Evolutionary conservation across 2,888 invertebrate genomes (phyloP), one percentile per base, ranked within the genome.

Genomic region (Scaptomyza flava): DNA sequence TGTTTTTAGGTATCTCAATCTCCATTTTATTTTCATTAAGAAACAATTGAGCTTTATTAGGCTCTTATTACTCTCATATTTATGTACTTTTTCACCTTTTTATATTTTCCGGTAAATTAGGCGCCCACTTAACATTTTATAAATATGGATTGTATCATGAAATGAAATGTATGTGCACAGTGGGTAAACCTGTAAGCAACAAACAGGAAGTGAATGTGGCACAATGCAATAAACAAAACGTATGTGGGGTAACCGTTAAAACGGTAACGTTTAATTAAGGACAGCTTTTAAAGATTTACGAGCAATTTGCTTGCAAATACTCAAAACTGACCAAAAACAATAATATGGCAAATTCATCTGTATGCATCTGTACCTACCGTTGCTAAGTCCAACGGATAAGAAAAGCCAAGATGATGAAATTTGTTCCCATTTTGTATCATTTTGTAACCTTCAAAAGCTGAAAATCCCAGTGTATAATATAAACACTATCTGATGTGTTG

Each of bases 131-230:
- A 41, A 48, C 52, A 65, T 59, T 65, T 58, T 43, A 43, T 43
- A 20, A 4, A 45, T 45, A 36, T 50, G n/a, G 36, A 51, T 64
- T 36, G 51, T 65, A 53, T 46, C 41, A 64, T 14, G n/a, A 30
- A 48, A 14, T 38, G 3, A 3, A 8, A 33, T 38, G 27, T 33
- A 63, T 17, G 33, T 6, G 9, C 20, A 45, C 57, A 60, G 36
- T 52, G 36, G 47, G 30, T 51, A 76, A 74, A 72, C 73, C 68
- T 73, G 74, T 57, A 68, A 20, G 17, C 67, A 47, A 53, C 51
- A 36, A 75, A 54, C 68, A 78, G 75, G 75, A 78, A 75, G 75
- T 75, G 68, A 75, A 75, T 75, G 75, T 75, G 75, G 75, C 78
- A 64, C 79, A 78, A 68, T 60, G 60, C 47, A 60, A 63, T 63